Base-by-base conservation (phyloP, 2,797 vertebrate species). In the Peromyscus aztecus region DNA sequence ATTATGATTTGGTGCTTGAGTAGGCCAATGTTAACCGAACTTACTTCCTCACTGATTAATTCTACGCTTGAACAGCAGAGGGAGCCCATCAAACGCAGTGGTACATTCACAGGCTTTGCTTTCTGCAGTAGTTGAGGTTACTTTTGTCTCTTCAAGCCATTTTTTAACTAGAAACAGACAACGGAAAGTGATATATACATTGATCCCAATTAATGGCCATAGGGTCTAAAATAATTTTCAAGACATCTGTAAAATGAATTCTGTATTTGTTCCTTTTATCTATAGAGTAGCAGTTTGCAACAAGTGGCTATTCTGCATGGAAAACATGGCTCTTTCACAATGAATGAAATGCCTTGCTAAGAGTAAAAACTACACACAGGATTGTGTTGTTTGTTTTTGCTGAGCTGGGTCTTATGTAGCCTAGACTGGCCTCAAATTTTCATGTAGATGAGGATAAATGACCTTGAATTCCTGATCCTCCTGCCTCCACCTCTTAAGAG, bases 41-140 rank as follows among this genome's bases (percentile, higher is more conserved):
- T 24, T 69, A 31, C 0, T 40, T 67, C 4, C 12, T 21, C 90
- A 14, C 3, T 63, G 10, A 61, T 82, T 67, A 87, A 89, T 90
- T 7, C 90, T 19, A 17, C 86, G 89, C 57, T 46, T 6, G 86
- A 95, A 90, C 98, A 98, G 98, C 97, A 98, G 98, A 98, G 98
- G 98, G 98, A 98, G 96, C 97, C 97, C 92, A 95, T 31, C 86
- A 76, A 93, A 91, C 91, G 69, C 49, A 13, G 6, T 37, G 93
- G 9, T 43, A 21, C 67, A 52, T 31, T 9, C 40, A 63, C 49
- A 9, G 10, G 10, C 19, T 73, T 82, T n/a, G 49, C 11, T 67
- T 67, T 10, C 57, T 17, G 9, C 5, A 21, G 76, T 43, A 55
- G 52, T 55, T 55, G 14, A 55, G 52, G 4, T 55, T 55, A 55